Conservation (phyloP, 1,140 invertebrate genomes). For the Sipha flava region DNA sequence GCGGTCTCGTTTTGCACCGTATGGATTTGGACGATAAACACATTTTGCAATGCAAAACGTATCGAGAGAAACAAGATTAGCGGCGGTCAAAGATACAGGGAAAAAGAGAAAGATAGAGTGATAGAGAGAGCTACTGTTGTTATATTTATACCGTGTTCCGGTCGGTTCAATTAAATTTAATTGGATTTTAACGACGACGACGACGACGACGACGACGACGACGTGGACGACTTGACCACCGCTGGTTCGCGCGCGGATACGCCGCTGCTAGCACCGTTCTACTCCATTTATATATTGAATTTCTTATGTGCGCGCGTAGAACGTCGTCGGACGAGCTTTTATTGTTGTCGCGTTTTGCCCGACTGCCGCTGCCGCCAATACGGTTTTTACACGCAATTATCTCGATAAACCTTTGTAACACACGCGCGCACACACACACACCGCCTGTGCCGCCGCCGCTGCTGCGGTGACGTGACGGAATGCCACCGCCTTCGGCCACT, state of each 20-base stretch:
- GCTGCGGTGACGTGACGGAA: conserved; percentile 14
- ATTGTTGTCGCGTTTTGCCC: conserved; percentile 8
- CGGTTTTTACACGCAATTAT: conserved; percentile 29
- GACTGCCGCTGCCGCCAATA: background rate
- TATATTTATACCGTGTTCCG: conserved; percentile 21
- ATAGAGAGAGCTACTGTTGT: background rate
- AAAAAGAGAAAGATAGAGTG: background rate
- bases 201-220: background rate
- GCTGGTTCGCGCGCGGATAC: background rate
- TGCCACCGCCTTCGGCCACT: background rate
- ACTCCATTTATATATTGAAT: background rate
- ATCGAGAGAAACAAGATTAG: background rate
- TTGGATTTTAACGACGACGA: conserved; percentile 29
- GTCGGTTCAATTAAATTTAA: conserved; percentile 32
- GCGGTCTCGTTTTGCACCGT: background rate
- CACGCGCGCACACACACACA: background rate
- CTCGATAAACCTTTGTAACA: background rate
- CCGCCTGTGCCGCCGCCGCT: background rate
- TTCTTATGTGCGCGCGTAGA: no score
- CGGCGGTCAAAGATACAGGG: background rate
- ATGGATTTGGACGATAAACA: background rate
- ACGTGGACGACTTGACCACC: background rate
- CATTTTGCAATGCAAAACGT: background rate
- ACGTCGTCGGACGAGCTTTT: conserved; percentile 3
- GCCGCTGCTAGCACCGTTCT: background rate